Conservation (phyloP, 2,797 vertebrate species). For the Helostoma temminkii region DNA sequence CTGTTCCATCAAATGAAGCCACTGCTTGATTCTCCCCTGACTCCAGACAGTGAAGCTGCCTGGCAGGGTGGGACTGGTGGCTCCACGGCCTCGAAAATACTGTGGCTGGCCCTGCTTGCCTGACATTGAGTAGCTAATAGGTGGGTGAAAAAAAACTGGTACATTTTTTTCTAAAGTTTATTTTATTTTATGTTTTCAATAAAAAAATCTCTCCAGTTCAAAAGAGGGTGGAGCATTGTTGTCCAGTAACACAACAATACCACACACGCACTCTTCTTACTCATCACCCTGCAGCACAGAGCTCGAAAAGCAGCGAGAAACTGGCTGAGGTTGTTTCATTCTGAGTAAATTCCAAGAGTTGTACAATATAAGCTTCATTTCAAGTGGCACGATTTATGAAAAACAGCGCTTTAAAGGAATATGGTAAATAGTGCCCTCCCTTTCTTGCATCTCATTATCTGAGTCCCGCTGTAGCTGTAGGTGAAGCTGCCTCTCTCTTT, state of each 20-base stretch:
- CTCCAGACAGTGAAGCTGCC: not conserved
- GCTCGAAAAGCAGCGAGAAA: not conserved
- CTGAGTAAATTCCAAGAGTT: not conserved
- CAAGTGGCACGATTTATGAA: constrained; percentile 2
- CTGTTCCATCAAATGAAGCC: not conserved
- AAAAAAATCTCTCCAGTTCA: not conserved
- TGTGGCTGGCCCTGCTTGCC: not conserved
- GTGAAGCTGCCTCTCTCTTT: constrained; percentile 81
- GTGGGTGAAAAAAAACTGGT: not conserved
- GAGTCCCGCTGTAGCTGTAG: constrained; percentile 76
- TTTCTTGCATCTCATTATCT: constrained; percentile 78
- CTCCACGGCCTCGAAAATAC: not conserved
- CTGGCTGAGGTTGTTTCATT: not conserved
- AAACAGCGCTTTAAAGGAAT: constrained; percentile 13
- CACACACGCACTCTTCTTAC: not conserved
- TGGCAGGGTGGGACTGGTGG: not conserved
- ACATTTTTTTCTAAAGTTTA: not conserved
- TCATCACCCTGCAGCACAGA: constrained; percentile 6
- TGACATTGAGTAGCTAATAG: not conserved
- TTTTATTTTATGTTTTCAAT: too few species aligned
- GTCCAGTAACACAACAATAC: not conserved
- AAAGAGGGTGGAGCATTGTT: not conserved
- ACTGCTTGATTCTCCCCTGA: not conserved
- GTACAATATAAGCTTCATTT: not conserved
- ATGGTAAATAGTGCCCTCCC: constrained; percentile 59